A percentile compares a stretch with the other conserved stretches of the same genome.
Evolutionary conservation across 2,797 vertebrate species (phyloP).

Genomic region (Sebastes reedi): DNA sequence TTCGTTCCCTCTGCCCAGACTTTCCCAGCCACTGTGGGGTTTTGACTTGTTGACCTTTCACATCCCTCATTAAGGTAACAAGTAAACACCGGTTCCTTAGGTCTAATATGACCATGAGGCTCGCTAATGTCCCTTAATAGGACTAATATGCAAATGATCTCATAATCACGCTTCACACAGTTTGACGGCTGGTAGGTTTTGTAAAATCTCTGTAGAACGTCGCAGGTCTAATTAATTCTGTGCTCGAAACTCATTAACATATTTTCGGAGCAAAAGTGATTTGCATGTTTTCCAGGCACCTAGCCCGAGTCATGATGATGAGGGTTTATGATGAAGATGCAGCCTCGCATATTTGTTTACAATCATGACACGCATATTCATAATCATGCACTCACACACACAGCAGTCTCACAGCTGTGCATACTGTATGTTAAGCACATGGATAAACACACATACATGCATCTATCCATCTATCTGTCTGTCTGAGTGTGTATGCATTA

Average conservation of each 20-base stretch:
- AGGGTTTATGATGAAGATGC: constrained; percentile 37
- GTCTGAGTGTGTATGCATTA: neutral
- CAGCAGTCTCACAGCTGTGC: neutral
- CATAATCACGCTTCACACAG: constrained; percentile 60
- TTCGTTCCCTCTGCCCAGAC: constrained; percentile 8
- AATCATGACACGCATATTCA: neutral
- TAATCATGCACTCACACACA: neutral
- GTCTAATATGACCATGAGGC: constrained; percentile 34
- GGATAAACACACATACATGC: neutral
- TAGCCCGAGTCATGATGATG: constrained; percentile 40
- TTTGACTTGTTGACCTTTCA: constrained; percentile 49
- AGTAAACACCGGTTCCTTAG: constrained; percentile 43
- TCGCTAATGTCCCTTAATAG: constrained; percentile 57
- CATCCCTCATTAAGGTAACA: constrained; percentile 40
- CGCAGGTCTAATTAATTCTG: constrained; percentile 61
- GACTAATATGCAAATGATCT: constrained; percentile 63
- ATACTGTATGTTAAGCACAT: neutral
- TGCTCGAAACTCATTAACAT: constrained; percentile 59
- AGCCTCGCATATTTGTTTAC: constrained; percentile 34
- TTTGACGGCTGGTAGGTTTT: constrained; percentile 56
- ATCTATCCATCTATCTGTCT: neutral
- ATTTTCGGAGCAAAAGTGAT: constrained; percentile 52
- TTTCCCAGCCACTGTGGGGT: neutral
- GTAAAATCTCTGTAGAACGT: constrained; percentile 52
- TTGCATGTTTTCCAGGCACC: constrained; percentile 60